Conservation (phyloP, 1,140 invertebrate species). For the Nomia melanderi region DNA sequence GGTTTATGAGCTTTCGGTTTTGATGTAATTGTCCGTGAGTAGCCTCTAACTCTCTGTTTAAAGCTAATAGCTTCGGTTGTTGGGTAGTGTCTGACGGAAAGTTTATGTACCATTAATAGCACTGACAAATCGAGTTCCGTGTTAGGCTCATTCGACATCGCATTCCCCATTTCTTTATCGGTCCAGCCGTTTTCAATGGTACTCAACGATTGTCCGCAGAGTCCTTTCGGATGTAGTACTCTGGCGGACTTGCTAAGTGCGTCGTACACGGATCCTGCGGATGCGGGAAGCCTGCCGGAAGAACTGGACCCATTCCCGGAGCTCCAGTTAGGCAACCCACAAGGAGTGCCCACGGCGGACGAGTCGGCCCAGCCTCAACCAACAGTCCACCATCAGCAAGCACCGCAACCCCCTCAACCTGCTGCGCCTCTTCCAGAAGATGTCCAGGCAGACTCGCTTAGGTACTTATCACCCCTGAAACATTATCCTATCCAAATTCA, state of each 20-base stretch:
- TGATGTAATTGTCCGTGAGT: no score
- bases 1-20: no score
- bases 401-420: slow-evolving; percentile 69
- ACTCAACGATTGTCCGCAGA: slow-evolving; percentile 76
- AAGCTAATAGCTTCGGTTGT: no score
- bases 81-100: no score
- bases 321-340: slow-evolving; percentile 74
- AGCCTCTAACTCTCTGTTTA: no score
- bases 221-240: slow-evolving; percentile 84
- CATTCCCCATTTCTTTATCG: no score
- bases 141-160: no score
- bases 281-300: slow-evolving; percentile 78
- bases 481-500: no score
- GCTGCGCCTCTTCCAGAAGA: slow-evolving; percentile 76
- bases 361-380: slow-evolving; percentile 68
- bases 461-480: no score
- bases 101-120: no score
- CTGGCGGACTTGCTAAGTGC: slow-evolving; percentile 84
- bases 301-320: slow-evolving; percentile 81
- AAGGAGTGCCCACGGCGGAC: slow-evolving; percentile 66
- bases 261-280: slow-evolving; percentile 81
- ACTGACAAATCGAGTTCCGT: no score
- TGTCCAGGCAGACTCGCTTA: slow-evolving; percentile 77
- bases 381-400: slow-evolving; percentile 66
- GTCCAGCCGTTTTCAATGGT: no score